Percentiles rank a stretch among this genome's conserved stretches.
phyloP scores from a whole-genome alignment of 2,797 vertebrate genomes.

The Petrocephalus sullivani region DNA sequence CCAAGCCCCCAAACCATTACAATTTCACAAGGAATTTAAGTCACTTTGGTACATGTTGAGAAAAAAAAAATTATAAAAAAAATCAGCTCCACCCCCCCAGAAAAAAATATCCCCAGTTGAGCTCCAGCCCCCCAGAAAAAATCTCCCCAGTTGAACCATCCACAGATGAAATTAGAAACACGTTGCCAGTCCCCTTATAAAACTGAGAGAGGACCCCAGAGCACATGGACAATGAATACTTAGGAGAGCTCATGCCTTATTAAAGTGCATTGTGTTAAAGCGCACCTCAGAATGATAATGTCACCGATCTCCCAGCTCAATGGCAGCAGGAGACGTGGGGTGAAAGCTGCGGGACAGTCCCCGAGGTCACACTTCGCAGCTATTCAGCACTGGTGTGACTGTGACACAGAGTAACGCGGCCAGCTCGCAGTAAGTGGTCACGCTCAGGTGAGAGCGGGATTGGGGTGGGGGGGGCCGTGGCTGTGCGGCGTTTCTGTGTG shows the following conservation, averaged over 20 bases:
- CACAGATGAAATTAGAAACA: neutral
- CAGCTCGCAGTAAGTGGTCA: neutral
- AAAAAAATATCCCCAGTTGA: neutral
- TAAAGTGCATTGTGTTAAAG: neutral
- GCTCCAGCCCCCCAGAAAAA: neutral
- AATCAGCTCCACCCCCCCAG: neutral
- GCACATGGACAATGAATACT: neutral
- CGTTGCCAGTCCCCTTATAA: neutral
- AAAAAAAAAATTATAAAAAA: neutral
- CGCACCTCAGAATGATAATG: neutral
- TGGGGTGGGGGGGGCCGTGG: neutral
- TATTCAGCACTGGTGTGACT: neutral
- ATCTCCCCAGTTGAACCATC: neutral
- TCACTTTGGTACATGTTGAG: neutral
- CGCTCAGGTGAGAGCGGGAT: neutral
- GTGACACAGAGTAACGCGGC: neutral
- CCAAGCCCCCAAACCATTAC: neutral
- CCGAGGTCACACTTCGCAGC: constrained; percentile 3
- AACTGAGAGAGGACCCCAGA: neutral
- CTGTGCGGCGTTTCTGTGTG: neutral
- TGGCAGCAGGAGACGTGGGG: neutral
- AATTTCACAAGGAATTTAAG: constrained; percentile 2
- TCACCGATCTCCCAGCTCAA: neutral
- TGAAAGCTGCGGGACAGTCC: neutral
- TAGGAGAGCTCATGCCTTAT: neutral